These are phyloP conservation scores for Botia almorhae DNA, from an alignment of 2,797 vertebrate genomes.

Conservation along the genomic window DNA sequence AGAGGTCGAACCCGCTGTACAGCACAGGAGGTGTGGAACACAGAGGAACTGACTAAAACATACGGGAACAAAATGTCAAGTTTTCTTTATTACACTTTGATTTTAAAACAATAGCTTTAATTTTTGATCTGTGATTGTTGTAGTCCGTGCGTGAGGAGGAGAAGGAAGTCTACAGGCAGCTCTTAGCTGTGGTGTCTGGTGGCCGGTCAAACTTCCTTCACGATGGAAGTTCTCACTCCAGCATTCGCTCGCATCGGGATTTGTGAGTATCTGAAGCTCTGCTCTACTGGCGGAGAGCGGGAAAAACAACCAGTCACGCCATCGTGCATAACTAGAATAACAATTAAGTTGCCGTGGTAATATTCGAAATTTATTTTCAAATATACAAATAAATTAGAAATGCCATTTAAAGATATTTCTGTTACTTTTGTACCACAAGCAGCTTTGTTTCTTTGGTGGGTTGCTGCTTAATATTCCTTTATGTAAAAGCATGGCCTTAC, in stretches of 20 bases:
- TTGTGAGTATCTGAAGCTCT: conserved; percentile 79
- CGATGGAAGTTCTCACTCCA: conserved; percentile 76
- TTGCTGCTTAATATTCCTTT: no score
- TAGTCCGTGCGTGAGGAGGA: conserved; percentile 91
- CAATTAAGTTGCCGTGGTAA: no score
- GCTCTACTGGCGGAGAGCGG: no score
- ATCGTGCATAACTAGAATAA: no score
- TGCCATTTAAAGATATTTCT: no score
- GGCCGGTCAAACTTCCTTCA: conserved; percentile 85
- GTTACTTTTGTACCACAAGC: no score
- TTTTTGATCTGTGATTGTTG: conserved; percentile 29
- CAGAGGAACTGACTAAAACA: not conserved
- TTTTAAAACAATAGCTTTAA: no score
- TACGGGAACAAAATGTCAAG: not conserved
- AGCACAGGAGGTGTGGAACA: conserved; percentile 84
- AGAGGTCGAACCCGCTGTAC: conserved; percentile 75
- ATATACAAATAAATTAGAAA: no score
- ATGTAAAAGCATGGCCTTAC: no score
- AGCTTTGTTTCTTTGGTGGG: no score
- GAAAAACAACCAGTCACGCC: no score
- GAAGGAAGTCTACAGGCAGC: conserved; percentile 91
- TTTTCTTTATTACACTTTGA: not conserved
- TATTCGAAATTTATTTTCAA: no score
- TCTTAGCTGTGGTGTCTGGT: conserved; percentile 90
- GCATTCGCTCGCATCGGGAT: conserved; percentile 85